Evolutionary conservation across 2,888 invertebrate species (phyloP).

Genomic region (Piscicola geometra): DNA sequence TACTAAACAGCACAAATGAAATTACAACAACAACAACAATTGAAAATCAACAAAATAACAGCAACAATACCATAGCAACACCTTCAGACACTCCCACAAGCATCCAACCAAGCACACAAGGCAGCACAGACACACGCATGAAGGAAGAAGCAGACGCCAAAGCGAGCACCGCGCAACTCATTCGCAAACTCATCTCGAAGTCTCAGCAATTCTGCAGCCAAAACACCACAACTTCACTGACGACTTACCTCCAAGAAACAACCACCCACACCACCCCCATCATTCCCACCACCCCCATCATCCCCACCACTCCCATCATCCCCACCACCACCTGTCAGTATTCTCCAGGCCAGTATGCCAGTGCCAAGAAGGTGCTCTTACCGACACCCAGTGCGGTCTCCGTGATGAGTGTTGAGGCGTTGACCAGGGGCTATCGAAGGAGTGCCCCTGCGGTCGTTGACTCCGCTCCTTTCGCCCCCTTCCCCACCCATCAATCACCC

Average conservation of each 20-base stretch:
- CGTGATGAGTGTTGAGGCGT: conserved; percentile 31
- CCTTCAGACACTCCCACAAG: background rate
- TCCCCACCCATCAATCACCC: background rate
- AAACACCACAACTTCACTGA: background rate
- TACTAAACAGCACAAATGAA: background rate
- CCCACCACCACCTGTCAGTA: no score
- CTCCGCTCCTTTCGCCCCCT: background rate
- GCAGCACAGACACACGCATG: background rate
- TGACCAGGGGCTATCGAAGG: conserved; percentile 34
- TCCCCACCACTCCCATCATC: no score
- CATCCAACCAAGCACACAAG: no score
- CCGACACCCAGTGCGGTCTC: conserved; percentile 37
- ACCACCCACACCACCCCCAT: background rate
- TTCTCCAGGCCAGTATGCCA: no score
- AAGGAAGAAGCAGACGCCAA: background rate
- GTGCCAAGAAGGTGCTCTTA: background rate
- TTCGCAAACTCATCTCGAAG: background rate
- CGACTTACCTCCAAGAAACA: background rate
- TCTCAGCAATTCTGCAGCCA: background rate
- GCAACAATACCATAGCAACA: background rate
- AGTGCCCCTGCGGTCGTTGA: background rate
- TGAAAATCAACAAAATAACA: no score
- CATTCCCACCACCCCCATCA: no score
- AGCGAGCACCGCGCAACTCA: background rate
- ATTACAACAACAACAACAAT: conserved; percentile 3